Conservation (phyloP, 2,888 invertebrate genomes). For the Gnatocerus cornutus region DNA sequence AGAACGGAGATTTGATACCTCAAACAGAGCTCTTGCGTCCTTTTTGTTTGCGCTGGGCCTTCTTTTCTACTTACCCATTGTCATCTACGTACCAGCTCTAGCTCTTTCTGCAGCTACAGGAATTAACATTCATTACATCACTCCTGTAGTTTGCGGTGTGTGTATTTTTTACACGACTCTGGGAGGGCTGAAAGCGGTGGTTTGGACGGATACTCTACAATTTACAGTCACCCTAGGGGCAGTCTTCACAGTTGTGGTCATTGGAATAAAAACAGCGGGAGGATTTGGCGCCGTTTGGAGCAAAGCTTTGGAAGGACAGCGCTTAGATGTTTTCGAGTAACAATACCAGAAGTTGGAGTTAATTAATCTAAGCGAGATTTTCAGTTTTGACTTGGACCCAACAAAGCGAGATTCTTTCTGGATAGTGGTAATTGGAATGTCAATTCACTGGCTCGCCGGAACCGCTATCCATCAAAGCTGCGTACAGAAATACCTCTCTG, state of each 20-base stretch:
- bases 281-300: slow-evolving; percentile 75
- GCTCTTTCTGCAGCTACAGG: slow-evolving; percentile 83
- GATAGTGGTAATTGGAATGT: slow-evolving; percentile 73
- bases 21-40: slow-evolving; percentile 76
- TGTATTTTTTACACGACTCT: slow-evolving; percentile 84
- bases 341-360: no score
- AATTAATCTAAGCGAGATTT: neutral
- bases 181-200: slow-evolving; percentile 78
- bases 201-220: slow-evolving; percentile 75
- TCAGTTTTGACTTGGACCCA: slow-evolving; percentile 16
- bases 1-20: slow-evolving; percentile 77
- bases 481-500: slow-evolving; percentile 35
- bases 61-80: slow-evolving; percentile 77
- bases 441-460: slow-evolving; percentile 60
- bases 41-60: slow-evolving; percentile 76
- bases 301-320: slow-evolving; percentile 73
- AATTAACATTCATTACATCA: slow-evolving; percentile 76
- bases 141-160: slow-evolving; percentile 78
- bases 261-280: slow-evolving; percentile 52
- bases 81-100: slow-evolving; percentile 81
- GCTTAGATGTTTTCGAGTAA: slow-evolving; percentile 78
- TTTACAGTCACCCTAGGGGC: slow-evolving; percentile 72
- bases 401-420: slow-evolving; percentile 22
- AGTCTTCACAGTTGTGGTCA: slow-evolving; percentile 72
- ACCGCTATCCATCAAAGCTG: slow-evolving; percentile 60